phyloP scores from a whole-genome alignment of 64 coral and sea anemone species.

The Exaiptasia diaphana region DNA sequence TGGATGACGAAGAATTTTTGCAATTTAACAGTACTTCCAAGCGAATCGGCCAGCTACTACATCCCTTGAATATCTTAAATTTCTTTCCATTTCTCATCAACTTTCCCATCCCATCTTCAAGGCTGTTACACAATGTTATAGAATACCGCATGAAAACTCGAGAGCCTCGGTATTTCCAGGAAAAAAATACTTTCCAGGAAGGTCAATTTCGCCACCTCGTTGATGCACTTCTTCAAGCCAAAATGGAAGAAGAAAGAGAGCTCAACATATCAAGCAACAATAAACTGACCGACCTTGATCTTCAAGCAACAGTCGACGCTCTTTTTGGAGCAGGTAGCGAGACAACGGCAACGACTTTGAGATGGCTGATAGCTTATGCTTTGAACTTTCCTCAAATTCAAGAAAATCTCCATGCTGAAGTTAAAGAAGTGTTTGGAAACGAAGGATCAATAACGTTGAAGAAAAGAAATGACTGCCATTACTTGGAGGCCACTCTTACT shows the following conservation, averaged over 20 bases:
- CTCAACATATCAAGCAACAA: neutral
- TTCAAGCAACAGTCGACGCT: neutral
- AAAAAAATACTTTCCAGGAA: neutral
- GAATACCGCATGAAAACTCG: neutral
- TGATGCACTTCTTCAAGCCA: neutral
- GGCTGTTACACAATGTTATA: neutral
- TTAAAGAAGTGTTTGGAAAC: neutral
- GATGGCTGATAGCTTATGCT: neutral
- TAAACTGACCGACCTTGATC: neutral
- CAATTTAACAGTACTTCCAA: neutral
- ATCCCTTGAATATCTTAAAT: neutral
- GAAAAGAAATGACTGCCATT: neutral
- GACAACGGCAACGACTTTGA: neutral
- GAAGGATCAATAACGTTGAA: neutral
- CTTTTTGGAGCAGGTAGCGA: neutral
- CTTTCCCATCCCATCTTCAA: neutral
- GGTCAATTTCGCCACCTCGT: neutral
- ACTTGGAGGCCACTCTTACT: neutral
- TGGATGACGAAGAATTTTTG: neutral
- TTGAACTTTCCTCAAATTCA: conserved; percentile 7
- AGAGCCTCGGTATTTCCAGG: neutral
- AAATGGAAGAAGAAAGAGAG: neutral
- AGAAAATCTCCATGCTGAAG: neutral
- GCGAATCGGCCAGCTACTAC: neutral
- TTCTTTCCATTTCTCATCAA: conserved; percentile 4